Evolutionary conservation across 1,140 invertebrate species (phyloP), one percentile per base, ranked within the genome.

Genomic region (Drosophila trapezifrons): DNA sequence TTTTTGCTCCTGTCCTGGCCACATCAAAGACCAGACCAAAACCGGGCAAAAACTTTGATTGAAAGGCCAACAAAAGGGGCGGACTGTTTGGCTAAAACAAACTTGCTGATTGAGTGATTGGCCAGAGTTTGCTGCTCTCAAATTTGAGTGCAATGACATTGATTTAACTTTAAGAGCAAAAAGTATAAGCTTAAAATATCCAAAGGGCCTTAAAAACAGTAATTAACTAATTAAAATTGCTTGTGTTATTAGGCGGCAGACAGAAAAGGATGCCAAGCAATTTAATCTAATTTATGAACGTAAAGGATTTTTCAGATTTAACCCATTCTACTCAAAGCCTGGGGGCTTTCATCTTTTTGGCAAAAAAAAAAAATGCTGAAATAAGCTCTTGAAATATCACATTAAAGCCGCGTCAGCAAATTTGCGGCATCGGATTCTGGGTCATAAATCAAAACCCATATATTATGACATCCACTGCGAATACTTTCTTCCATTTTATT

Each of bases 391-490:
- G 12, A 71, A 63, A 78, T 69, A 79, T 69, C 46, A 72, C 54
- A 56, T 76, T 84, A 62, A 83, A 82, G 64, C 70, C 37, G 35
- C 45, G 80, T 62, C 58, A 60, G 80, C 64, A 37, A 77, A 65
- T 58, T 70, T 32, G 66, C 57, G 32, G 60, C 52, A 22, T 69
- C 46, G 40, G 45, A 54, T 46, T 43, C 46, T 60, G 51, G 51
- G 18, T 46, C 46, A 84, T 84, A 84, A 84, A 84, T 84, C 71
- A 83, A 70, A 78, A 29, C 60, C 56, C 74, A 78, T 78, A 56
- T 69, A 84, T 84, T 80, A 69, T 84, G 75, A 76, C 71, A 76
- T 51, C 13, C 66, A 51, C 38, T 51, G 65, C 29, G 62, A 32
- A 69, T 52, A 69, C 54, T 46, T 7, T 10, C 27, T 66, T 69